Evolutionary conservation across 2,797 vertebrate genomes (phyloP).

Genomic region (Platalea minor): DNA sequence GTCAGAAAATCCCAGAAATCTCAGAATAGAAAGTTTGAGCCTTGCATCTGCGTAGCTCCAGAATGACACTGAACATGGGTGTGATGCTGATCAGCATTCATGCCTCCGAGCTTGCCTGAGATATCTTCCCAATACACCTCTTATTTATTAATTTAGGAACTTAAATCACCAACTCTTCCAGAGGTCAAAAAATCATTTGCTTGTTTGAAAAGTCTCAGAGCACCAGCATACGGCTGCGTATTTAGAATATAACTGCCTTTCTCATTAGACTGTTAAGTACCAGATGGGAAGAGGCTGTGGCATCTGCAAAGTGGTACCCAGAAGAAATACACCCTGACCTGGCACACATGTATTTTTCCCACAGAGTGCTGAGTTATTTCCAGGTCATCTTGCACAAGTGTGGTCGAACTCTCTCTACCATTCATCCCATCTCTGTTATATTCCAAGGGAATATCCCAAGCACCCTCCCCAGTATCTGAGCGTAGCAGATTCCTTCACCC

Average conservation of each 20-base stretch:
- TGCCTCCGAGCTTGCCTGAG: background rate
- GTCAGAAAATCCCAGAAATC: background rate
- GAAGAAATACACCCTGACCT: background rate
- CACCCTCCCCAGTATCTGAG: background rate
- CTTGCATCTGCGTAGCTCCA: background rate
- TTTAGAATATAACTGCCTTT: background rate
- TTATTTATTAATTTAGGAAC: background rate
- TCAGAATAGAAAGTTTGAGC: background rate
- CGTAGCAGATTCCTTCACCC: background rate
- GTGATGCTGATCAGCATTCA: background rate
- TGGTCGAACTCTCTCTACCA: background rate
- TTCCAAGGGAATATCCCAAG: background rate
- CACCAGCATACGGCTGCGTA: fast-evolving
- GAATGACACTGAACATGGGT: background rate
- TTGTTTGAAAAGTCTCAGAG: background rate
- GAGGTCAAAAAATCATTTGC: background rate
- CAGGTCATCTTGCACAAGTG: background rate
- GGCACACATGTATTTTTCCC: background rate
- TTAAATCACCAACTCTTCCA: background rate
- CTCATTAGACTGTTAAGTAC: background rate
- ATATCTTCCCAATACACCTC: background rate
- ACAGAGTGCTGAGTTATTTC: background rate
- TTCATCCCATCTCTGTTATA: background rate
- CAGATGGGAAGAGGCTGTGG: background rate
- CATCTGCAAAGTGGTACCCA: background rate